phyloP scores from a whole-genome alignment of 1,140 invertebrate species.

The Brachionus koreanus region DNA sequence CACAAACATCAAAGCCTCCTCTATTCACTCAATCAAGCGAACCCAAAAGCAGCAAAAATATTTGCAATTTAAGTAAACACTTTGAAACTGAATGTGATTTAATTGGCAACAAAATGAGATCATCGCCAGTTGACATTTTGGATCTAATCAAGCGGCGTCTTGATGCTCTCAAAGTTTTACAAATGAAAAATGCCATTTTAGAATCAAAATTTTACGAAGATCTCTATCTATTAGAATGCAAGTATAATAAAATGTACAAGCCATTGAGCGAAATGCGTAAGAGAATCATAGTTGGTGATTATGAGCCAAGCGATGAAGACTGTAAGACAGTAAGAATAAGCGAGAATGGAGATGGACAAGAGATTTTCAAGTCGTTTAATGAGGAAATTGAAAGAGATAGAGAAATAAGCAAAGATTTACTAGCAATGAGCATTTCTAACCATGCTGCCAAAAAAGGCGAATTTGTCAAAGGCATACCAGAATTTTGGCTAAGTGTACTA shows the following conservation, averaged over 20 bases:
- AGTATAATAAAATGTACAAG: constrained; percentile 77
- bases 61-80: background rate
- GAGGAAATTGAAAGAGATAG: constrained; percentile 55
- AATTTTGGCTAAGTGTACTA: constrained; percentile 95
- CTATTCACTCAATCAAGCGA: background rate
- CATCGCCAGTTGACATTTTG: background rate
- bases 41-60: background rate
- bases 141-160: constrained; percentile 64
- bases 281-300: constrained; percentile 70
- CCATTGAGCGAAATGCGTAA: constrained; percentile 70
- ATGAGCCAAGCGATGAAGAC: constrained; percentile 84
- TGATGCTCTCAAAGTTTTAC: constrained; percentile 83
- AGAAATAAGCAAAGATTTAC: constrained; percentile 57
- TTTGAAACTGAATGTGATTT: background rate
- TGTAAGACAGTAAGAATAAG: constrained; percentile 38
- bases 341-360: constrained; percentile 50
- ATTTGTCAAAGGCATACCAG: constrained; percentile 72
- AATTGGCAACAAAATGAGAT: background rate
- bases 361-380: constrained; percentile 59
- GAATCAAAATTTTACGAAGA: constrained; percentile 92
- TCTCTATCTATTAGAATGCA: constrained; percentile 85
- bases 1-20: background rate
- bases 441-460: background rate
- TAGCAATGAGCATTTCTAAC: constrained; percentile 14
- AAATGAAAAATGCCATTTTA: constrained; percentile 77